phyloP scores from a whole-genome alignment of 2,113 vertebrate species.

The Halichoerus grypus region DNA sequence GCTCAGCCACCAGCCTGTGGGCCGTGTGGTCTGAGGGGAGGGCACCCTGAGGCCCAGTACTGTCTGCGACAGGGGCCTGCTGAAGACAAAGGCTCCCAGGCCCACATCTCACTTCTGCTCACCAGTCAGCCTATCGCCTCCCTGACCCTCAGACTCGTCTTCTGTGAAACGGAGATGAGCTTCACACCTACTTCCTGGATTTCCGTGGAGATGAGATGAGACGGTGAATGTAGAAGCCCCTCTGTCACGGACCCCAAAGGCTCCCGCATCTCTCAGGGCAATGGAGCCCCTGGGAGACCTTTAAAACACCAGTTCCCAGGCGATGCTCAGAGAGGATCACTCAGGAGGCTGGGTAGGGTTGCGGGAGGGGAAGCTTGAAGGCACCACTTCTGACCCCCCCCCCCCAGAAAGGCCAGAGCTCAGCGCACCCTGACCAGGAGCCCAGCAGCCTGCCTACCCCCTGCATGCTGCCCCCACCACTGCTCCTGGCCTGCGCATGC shows the following conservation, averaged over 20 bases:
- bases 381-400: neutral
- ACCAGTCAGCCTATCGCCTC: too few relatives aligned
- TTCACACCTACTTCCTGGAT: neutral
- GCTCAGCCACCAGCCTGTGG: neutral
- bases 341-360: neutral
- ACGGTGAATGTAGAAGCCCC: accelerated
- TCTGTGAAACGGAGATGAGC: neutral
- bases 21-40: neutral
- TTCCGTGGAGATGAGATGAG: neutral
- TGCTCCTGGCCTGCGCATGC: accelerated
- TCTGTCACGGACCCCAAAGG: neutral
- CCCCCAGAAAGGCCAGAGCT: neutral
- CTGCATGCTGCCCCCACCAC: accelerated
- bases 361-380: neutral
- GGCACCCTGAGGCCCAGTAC: neutral
- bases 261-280: neutral
- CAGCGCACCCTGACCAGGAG: neutral
- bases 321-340: neutral
- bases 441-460: neutral
- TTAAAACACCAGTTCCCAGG: neutral
- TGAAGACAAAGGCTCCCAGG: neutral
- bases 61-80: neutral
- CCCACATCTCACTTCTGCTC: neutral
- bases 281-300: neutral
- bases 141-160: neutral